Evolutionary conservation across 2,888 invertebrate genomes (phyloP).

Genomic region (Apotomis turbidana): DNA sequence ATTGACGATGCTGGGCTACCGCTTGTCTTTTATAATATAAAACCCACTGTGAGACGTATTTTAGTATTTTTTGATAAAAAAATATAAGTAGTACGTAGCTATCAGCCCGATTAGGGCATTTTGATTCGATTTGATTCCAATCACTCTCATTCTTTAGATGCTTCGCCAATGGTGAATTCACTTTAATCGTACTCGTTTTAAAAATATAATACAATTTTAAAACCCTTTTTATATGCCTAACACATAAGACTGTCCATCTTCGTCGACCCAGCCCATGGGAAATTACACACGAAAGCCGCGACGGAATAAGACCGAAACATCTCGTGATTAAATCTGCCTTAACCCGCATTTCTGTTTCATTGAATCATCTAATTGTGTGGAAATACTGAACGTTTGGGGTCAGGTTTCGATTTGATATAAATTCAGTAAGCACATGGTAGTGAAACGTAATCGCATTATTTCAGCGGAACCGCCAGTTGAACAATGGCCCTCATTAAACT

Average conservation of each 20-base stretch:
- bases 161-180: too few relatives aligned
- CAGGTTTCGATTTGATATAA: slow-evolving; percentile 60
- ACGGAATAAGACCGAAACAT: slow-evolving; percentile 59
- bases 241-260: slow-evolving; percentile 1
- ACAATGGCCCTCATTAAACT: slow-evolving; percentile 30
- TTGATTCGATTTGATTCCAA: too few relatives aligned
- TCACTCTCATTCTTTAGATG: too few relatives aligned
- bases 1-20: neutral
- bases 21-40: too few relatives aligned
- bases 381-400: slow-evolving; percentile 62
- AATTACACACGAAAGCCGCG: slow-evolving; percentile 70
- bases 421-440: slow-evolving; percentile 55
- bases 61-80: too few relatives aligned
- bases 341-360: slow-evolving; percentile 69
- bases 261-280: slow-evolving; percentile 56
- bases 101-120: too few relatives aligned
- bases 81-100: too few relatives aligned
- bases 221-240: too few relatives aligned
- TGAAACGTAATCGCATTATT: slow-evolving; percentile 46
- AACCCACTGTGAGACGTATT: too few relatives aligned
- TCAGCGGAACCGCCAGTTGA: slow-evolving; percentile 10
- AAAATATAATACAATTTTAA: too few relatives aligned
- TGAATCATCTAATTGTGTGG: slow-evolving; percentile 73
- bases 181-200: too few relatives aligned
- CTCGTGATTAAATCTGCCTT: slow-evolving; percentile 73